phyloP scores from a whole-genome alignment of 2,888 invertebrate genomes.

The Bellardia bayeri region DNA sequence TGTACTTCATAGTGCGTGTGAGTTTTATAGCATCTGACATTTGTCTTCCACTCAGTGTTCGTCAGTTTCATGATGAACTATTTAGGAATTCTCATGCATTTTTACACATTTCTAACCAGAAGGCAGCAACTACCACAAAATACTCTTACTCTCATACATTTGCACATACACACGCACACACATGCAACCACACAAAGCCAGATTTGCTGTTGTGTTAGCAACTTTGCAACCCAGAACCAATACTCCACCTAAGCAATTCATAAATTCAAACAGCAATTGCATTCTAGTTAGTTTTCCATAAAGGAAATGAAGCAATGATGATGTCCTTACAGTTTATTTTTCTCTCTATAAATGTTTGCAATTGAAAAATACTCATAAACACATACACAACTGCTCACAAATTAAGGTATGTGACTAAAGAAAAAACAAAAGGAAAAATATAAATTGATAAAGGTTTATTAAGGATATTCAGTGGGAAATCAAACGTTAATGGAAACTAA shows the following conservation, averaged over 20 bases:
- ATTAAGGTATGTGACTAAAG: not conserved
- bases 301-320: constrained; percentile 70
- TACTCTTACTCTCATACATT: constrained; percentile 7
- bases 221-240: constrained; percentile 27
- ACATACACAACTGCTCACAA: constrained; percentile 5
- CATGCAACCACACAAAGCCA: not conserved
- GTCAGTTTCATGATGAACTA: constrained; percentile 58
- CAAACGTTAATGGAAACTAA: no score
- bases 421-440: constrained; percentile 2
- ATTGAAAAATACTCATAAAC: constrained; percentile 42
- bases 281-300: constrained; percentile 67
- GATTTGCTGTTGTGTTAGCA: constrained; percentile 14
- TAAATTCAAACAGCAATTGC: constrained; percentile 63
- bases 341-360: constrained; percentile 47
- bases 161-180: not conserved
- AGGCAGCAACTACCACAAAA: constrained; percentile 57
- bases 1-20: constrained; percentile 29
- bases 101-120: constrained; percentile 62
- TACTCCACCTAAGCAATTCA: constrained; percentile 57
- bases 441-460: not conserved
- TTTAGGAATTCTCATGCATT: constrained; percentile 65
- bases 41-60: constrained; percentile 40
- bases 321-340: constrained; percentile 47
- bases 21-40: constrained; percentile 49
- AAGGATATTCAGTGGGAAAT: not conserved